Evolutionary conservation across 2,797 vertebrate species (phyloP), one percentile per base, ranked within the genome.

Genomic region (Percopsis omiscomaycus): DNA sequence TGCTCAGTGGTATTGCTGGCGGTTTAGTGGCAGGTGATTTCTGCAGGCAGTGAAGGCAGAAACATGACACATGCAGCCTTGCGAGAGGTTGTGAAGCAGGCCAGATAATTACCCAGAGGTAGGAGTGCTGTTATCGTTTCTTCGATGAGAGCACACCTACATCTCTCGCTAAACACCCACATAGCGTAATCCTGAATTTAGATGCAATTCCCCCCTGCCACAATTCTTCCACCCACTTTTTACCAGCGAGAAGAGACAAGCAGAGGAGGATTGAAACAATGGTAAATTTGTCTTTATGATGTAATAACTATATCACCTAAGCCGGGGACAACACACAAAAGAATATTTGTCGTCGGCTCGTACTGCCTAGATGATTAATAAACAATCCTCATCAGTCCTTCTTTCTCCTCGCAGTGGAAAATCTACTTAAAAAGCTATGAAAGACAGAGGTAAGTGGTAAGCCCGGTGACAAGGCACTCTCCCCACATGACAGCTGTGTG

Each of bases 61-160:
- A 29, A 30, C 47, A 15, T 15, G 64, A 56, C 67, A 77, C 57
- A 72, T 70, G 69, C 14, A 66, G 71, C 46, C 2, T 37, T 60
- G 13, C 58, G 70, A 64, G 70, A 64, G 49, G 52, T 15, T n/a
- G 61, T 4, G 22, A 70, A 56, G 53, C 60, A 62, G 28, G n/a
- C 9, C 37, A 10, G 37, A 42, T 42, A 42, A 42, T 42, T 42
- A 42, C 37, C 37, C 37, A 42, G 37, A 29, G 12, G 45, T 47
- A 47, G 44, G 55, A 44, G 37, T 45, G 15, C 9, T 28, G 22
- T 47, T 13, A 46, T 1, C 16, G 14, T 22, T 47, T 45, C 37
- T 10, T 60, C 53, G 45, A 8, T 12, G 54, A 49, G 47, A 59
- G 10, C 14, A 30, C 6, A 45, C 6, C 55, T 0, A 1, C 30